Percentiles rank a stretch among this genome's conserved stretches.
These are phyloP conservation scores for Etheostoma nigrum DNA, from an alignment of 2,797 vertebrate genomes.

Conservation along the genomic window DNA sequence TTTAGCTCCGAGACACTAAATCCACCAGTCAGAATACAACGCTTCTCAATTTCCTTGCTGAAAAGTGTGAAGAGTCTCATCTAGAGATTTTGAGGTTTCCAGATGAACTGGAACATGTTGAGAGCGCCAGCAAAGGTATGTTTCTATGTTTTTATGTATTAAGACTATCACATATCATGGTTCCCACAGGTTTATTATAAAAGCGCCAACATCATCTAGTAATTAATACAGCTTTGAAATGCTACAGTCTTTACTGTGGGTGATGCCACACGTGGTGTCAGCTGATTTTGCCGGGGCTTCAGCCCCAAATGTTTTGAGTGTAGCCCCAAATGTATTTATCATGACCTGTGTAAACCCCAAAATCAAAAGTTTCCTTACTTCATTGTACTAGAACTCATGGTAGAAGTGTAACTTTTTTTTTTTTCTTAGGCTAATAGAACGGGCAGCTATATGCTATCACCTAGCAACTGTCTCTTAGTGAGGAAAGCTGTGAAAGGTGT, in stretches of 20 bases:
- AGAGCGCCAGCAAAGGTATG: constrained; percentile 95
- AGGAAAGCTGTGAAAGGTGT: too few relatives aligned
- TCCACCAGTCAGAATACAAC: constrained; percentile 93
- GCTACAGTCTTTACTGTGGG: neutral
- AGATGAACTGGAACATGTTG: constrained; percentile 94
- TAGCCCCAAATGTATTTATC: too few relatives aligned
- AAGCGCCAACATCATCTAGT: neutral
- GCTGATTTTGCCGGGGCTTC: too few relatives aligned
- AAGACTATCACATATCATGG: neutral
- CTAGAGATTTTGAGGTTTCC: constrained; percentile 92
- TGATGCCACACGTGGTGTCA: too few relatives aligned
- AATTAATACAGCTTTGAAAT: neutral
- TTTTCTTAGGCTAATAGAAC: too few relatives aligned
- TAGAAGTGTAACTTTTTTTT: too few relatives aligned
- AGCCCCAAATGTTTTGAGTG: too few relatives aligned
- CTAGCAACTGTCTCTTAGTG: too few relatives aligned
- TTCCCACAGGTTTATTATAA: neutral
- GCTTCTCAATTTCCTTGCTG: constrained; percentile 94
- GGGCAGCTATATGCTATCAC: too few relatives aligned
- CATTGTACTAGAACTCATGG: too few relatives aligned
- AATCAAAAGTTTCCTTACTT: too few relatives aligned
- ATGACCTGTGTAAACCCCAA: too few relatives aligned
- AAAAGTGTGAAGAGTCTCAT: constrained; percentile 91
- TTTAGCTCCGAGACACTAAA: constrained; percentile 96
- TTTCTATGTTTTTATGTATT: constrained; percentile 8